Evolutionary conservation across 2,888 invertebrate species (phyloP).

Genomic region (Allacma fusca): DNA sequence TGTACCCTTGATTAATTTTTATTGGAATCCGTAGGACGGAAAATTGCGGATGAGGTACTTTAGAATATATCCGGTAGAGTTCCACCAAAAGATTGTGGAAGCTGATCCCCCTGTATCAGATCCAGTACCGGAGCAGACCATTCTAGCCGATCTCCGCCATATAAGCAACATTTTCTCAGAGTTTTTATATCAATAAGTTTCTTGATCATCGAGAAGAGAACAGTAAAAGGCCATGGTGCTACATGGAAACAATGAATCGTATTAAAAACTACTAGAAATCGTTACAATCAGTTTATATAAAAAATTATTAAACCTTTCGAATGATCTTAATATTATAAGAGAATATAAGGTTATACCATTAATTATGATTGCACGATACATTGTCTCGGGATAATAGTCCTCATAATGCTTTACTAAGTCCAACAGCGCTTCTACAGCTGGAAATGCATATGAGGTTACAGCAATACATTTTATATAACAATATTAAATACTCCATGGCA

Average conservation of each 20-base stretch:
- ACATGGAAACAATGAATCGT: not conserved
- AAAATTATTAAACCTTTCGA: not conserved
- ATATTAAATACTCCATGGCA: too few species aligned
- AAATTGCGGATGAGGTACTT: too few species aligned
- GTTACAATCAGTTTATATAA: too few species aligned
- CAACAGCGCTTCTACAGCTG: conserved; percentile 17
- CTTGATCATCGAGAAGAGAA: conserved; percentile 6
- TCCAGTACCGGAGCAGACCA: not conserved
- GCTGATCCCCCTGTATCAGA: not conserved
- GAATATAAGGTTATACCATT: too few species aligned
- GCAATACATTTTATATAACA: not conserved
- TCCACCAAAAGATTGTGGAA: conserved; percentile 7
- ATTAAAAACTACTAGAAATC: too few species aligned
- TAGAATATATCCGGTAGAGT: conserved; percentile 24
- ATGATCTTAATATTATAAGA: not conserved
- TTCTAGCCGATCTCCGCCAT: not conserved
- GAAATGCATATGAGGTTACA: not conserved
- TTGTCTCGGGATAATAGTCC: conserved; percentile 7
- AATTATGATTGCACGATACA: not conserved
- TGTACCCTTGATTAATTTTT: too few species aligned
- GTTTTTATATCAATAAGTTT: not conserved
- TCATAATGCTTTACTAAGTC: conserved; percentile 19
- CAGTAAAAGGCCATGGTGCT: conserved; percentile 14
- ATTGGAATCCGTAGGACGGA: too few species aligned
- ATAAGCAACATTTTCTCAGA: not conserved